Base-by-base conservation (phyloP, 2,113 vertebrate genomes). In the Leucosticte australis region DNA sequence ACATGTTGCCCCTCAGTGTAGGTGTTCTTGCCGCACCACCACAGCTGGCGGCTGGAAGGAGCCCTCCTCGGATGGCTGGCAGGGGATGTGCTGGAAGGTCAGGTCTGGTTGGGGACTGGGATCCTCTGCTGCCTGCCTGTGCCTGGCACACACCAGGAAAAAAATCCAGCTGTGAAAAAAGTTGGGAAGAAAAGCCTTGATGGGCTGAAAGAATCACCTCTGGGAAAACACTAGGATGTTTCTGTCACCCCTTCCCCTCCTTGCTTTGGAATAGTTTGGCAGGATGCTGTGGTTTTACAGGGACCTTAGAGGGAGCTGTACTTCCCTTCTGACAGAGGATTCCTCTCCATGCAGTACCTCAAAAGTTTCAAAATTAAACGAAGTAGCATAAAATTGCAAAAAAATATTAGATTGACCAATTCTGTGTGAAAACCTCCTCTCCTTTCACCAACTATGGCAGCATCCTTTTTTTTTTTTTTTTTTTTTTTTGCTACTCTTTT, bases 271-370 rank as follows among this genome's bases (percentile, higher is more conserved):
- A 71, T 12, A 37, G 31, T 55, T 81, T 70, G 76, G 21, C 65
- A 90, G 53, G 71, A 50, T 68, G 71, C 46, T 79, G 78, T 56
- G 35, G 35, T 91, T 95, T 95, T 77, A 77, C 73, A 86, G 47
- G 57, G 31, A 77, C 79, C 69, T 95, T 93, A 86, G 92, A 94
- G 76, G 75, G 93, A 88, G 76, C 68, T 71, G 35, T 83, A 67
- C 84, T 94, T 94, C 47, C 59, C 69, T 41, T 86, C 74, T 37
- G 59, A 35, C n/a, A 65, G 33, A 11, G 49, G 11, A 13, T 52
- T 88, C 46, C 21, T 81, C 24, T 78, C 37, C 10, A 11, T n/a
- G 31, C 5, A 47, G 28, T 37, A 30, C n/a, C 41, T 63, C 82
- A 89, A 87, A 84, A 83, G 31, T 75, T 81, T 49, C 26, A 55